Evolutionary conservation across 2,888 invertebrate species (phyloP).

Genomic region (Odontothrips loti): DNA sequence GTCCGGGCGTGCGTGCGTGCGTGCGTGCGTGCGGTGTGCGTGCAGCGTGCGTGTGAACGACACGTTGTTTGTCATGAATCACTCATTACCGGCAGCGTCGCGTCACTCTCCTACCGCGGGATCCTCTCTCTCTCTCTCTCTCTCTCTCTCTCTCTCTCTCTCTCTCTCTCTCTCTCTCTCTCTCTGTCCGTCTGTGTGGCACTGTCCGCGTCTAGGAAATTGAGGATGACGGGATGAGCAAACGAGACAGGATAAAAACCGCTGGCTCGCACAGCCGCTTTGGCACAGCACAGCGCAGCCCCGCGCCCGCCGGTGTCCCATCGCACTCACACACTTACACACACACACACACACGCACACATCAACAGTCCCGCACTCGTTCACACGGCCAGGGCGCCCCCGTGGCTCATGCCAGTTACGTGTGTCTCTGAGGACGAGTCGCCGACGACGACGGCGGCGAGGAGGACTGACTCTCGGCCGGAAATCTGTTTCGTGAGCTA

Average conservation of each 20-base stretch:
- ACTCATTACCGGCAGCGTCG: background rate
- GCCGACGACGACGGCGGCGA: background rate
- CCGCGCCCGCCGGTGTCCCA: too few relatives aligned
- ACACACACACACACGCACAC: too few relatives aligned
- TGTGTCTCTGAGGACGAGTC: too few relatives aligned
- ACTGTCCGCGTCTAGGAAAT: background rate
- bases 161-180: background rate
- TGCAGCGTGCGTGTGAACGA: background rate
- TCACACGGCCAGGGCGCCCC: too few relatives aligned
- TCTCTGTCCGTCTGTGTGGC: background rate
- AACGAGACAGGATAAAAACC: constrained; percentile 18
- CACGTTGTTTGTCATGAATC: background rate
- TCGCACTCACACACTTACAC: too few relatives aligned
- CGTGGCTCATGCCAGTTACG: too few relatives aligned
- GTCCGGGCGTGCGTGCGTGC: background rate
- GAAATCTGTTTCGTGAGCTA: constrained; percentile 26
- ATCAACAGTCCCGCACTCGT: too few relatives aligned
- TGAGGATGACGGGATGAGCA: background rate
- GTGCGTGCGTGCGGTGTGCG: background rate
- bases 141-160: background rate
- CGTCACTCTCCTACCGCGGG: background rate
- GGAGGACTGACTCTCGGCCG: background rate
- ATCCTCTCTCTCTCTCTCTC: background rate
- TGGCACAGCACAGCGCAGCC: too few relatives aligned
- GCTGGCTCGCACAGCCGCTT: background rate